Base-by-base conservation (phyloP, 2,888 invertebrate species). In the Eilema caniola region DNA sequence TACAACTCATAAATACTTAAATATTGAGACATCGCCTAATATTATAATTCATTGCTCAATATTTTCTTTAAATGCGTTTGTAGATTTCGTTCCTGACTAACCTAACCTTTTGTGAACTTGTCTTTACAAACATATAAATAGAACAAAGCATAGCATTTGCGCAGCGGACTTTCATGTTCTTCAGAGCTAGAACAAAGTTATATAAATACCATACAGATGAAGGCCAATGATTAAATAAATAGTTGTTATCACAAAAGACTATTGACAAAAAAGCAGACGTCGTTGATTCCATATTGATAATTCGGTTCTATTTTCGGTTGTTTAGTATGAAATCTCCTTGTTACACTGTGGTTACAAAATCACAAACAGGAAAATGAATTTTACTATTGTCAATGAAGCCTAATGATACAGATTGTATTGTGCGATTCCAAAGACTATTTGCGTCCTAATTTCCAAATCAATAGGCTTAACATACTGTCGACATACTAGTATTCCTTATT, bases 191-290 rank as follows among this genome's bases (percentile, higher is more conserved):
- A 81, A 82, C 79, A 83, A 80, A 76, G 77, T 79, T 72, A 71
- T 78, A 82, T 79, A 85, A 86, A 86, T 85, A 88, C 81, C 82
- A 78, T 74, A 76, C 74, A 91, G 91, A 92, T 92, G 87, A 90
- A 92, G 91, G 90, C 77, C 89, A 88, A 65, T 63, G 91, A 91
- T 91, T 85, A 83, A 85, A 88, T 86, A 87, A 80, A 76, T 73
- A 66, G 60, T 67, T 83, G 79, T 73, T 81, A 81, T 79, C 69
- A 90, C 91, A 91, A 91, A 85, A 85, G 88, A 85, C 72, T 80
- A 80, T 79, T 85, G 79, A 84, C 86, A 87, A 89, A 81, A 86
- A 87, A 81, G 77, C 86, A 86, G 85, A 86, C 85, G 83, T 81
- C 76, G 77, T 77, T 71, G 92, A 92, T 93, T 79, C 79, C 79